Conservation (phyloP, 2,797 vertebrate species). For the Heterohyrax brucei region DNA sequence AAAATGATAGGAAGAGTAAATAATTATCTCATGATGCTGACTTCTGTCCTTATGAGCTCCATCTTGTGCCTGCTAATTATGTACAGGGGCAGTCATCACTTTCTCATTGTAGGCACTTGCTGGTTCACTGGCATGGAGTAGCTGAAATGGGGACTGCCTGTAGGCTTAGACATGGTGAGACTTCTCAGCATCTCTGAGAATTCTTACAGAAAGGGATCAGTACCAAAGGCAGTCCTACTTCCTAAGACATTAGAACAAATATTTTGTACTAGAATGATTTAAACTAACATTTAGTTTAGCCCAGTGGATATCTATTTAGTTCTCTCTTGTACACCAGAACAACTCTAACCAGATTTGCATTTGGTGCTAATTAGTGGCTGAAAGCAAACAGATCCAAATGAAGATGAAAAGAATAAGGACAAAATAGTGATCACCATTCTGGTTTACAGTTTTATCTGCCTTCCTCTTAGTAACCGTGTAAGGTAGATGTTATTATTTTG, state of each 20-base stretch:
- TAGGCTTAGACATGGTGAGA: not conserved
- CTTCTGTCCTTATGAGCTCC: not conserved
- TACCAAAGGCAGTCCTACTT: not conserved
- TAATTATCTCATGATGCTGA: not conserved
- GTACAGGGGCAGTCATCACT: not conserved
- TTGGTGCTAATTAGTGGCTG: not conserved
- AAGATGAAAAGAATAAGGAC: not conserved
- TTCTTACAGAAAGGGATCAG: not conserved
- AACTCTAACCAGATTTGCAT: not conserved
- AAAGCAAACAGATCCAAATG: not conserved
- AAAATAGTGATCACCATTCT: not conserved
- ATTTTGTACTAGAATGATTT: conserved; percentile 21
- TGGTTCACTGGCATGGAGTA: not conserved
- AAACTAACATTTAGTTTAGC: conserved; percentile 4
- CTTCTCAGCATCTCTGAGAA: not conserved
- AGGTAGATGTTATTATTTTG: not conserved
- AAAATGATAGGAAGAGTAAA: not conserved
- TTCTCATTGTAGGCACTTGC: not conserved
- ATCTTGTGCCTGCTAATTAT: conserved; percentile 1
- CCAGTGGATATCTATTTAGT: not conserved
- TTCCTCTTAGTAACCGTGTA: not conserved
- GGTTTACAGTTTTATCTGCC: not conserved
- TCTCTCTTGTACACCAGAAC: not conserved
- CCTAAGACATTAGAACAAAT: conserved; percentile 16
- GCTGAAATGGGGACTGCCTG: not conserved